Conservation (phyloP, 2,113 vertebrate genomes). For the Burhinus oedicnemus region DNA sequence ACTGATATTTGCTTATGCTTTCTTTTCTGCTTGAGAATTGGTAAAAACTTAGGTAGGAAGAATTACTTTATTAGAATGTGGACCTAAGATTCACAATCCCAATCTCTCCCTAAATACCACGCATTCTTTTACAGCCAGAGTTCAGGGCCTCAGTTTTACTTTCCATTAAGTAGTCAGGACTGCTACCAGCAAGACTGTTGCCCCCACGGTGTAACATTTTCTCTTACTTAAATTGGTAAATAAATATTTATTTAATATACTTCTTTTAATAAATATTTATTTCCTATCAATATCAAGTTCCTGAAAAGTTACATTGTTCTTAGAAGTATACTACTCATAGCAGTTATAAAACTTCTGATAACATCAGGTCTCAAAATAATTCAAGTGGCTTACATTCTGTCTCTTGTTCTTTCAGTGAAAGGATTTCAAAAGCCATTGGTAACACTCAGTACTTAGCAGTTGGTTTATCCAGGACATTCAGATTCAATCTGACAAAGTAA, state of each 20-base stretch:
- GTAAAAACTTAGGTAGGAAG: conserved; percentile 40
- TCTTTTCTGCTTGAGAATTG: conserved; percentile 48
- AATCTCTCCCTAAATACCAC: conserved; percentile 15
- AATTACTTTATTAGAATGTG: not conserved
- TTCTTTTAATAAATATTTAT: conserved; percentile 66
- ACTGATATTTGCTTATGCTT: conserved; percentile 33
- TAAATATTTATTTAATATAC: conserved; percentile 67
- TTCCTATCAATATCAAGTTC: conserved; percentile 57
- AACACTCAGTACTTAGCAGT: not conserved
- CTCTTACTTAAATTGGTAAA: conserved; percentile 48
- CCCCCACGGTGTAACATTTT: conserved; percentile 15
- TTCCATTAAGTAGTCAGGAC: conserved; percentile 43
- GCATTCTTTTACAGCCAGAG: not conserved
- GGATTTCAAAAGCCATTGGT: conserved; percentile 46
- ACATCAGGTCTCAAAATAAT: conserved; percentile 29
- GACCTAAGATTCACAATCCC: conserved; percentile 34
- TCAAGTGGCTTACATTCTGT: conserved; percentile 49
- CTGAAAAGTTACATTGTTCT: conserved; percentile 64
- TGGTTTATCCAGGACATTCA: conserved; percentile 53
- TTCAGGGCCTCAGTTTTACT: conserved; percentile 30
- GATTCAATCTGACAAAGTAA: conserved; percentile 42
- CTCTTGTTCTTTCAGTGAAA: conserved; percentile 18
- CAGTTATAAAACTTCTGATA: conserved; percentile 28
- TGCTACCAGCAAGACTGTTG: conserved; percentile 54
- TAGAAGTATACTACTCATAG: conserved; percentile 51